phyloP scores from a whole-genome alignment of 2,888 invertebrate species.

The Spialia ferax region DNA sequence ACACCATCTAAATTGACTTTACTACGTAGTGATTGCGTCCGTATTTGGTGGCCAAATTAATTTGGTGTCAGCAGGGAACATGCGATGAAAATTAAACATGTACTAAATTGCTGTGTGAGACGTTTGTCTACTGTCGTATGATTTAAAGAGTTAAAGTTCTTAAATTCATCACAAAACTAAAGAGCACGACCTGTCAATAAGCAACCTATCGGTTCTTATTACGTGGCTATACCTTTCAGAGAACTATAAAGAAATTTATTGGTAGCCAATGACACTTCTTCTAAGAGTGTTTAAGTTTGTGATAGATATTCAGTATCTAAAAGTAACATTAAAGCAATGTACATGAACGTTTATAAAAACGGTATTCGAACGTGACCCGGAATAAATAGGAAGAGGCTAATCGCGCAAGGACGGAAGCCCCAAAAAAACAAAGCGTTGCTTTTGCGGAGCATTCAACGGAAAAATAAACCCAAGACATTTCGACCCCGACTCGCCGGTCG shows the following conservation, averaged over 20 bases:
- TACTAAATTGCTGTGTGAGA: too few relatives aligned
- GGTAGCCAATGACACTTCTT: background rate
- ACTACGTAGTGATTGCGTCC: slow-evolving; percentile 19
- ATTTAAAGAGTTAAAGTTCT: too few relatives aligned
- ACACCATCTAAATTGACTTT: slow-evolving; percentile 33
- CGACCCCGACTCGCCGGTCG: slow-evolving; percentile 53
- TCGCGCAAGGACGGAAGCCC: slow-evolving; percentile 60
- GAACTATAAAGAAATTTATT: too few relatives aligned
- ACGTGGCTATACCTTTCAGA: too few relatives aligned
- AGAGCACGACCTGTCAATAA: too few relatives aligned
- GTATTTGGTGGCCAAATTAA: slow-evolving; percentile 32
- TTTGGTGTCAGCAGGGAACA: slow-evolving; percentile 11
- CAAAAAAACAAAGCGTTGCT: slow-evolving; percentile 69
- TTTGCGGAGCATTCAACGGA: slow-evolving; percentile 60
- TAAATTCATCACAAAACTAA: too few relatives aligned
- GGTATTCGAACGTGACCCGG: slow-evolving; percentile 56
- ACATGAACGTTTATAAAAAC: slow-evolving; percentile 56
- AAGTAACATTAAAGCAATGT: slow-evolving; percentile 19
- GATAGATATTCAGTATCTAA: too few relatives aligned
- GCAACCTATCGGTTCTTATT: too few relatives aligned
- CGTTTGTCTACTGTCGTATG: too few relatives aligned
- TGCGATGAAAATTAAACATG: background rate
- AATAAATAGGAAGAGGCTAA: slow-evolving; percentile 67
- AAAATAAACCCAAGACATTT: slow-evolving; percentile 74
- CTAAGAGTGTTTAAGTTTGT: background rate